Conservation (phyloP, 30 jellyfish, hydroid and myxozoan genomes). For the Euphysa ruthae region DNA sequence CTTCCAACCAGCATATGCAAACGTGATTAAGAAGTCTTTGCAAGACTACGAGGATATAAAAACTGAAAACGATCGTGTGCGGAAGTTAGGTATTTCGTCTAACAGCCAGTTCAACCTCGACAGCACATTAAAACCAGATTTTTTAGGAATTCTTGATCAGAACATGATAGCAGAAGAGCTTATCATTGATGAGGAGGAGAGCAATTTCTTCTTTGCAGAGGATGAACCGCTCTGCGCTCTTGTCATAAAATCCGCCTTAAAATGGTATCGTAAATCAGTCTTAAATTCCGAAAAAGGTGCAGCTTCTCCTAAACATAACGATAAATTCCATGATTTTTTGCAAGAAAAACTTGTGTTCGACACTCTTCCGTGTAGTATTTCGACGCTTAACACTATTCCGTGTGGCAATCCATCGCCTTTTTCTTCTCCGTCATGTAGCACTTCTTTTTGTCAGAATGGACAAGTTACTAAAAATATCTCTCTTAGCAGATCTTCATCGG, state of each 20-base stretch:
- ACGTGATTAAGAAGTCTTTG: conserved; percentile 6
- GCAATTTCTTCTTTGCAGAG: not conserved
- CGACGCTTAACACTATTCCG: not conserved
- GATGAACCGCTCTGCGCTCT: conserved; percentile 26
- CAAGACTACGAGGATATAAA: conserved; percentile 14
- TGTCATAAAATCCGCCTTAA: conserved; percentile 23
- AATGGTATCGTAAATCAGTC: not conserved
- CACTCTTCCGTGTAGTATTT: too few species aligned
- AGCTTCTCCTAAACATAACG: too few species aligned
- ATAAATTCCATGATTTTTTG: too few species aligned
- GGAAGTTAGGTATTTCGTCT: not conserved
- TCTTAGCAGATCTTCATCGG: conserved; percentile 25
- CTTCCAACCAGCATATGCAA: conserved; percentile 15
- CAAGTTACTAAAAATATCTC: too few species aligned
- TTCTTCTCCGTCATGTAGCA: too few species aligned
- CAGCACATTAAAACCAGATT: not conserved
- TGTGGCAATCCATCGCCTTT: not conserved
- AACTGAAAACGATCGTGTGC: conserved; percentile 1
- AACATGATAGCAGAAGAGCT: conserved; percentile 4
- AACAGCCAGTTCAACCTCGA: not conserved
- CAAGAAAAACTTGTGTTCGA: too few species aligned
- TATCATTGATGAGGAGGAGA: not conserved
- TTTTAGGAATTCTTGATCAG: conserved; percentile 14
- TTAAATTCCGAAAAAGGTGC: too few species aligned
- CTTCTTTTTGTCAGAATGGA: too few species aligned